Conservation (phyloP, 2,113 vertebrate species). For the Toxotes chatareus region DNA sequence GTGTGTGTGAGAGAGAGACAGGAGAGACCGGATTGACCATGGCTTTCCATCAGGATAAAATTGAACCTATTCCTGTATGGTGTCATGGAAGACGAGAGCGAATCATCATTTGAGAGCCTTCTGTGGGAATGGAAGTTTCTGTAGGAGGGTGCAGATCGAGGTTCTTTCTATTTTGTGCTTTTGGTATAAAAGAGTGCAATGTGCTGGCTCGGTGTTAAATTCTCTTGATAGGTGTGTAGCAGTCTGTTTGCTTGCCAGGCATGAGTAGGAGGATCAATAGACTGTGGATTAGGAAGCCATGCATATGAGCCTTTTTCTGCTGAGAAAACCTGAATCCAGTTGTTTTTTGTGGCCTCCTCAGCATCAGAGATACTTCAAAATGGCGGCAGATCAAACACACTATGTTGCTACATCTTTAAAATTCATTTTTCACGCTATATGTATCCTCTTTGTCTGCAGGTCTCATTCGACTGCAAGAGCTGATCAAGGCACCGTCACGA, state of each 20-base stretch:
- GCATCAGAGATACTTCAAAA: conserved; percentile 62
- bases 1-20: conserved; percentile 53
- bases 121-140: conserved; percentile 58
- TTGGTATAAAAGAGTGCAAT: conserved; percentile 55
- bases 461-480: conserved; percentile 97
- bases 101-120: conserved; percentile 56
- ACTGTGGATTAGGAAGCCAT: conserved; percentile 67
- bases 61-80: conserved; percentile 62
- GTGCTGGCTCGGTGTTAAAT: conserved; percentile 63
- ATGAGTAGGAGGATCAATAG: conserved; percentile 76
- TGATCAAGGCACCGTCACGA: conserved; percentile 98
- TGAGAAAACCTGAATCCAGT: conserved; percentile 59
- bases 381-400: conserved; percentile 72
- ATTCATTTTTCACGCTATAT: conserved; percentile 53
- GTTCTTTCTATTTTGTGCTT: conserved; percentile 60
- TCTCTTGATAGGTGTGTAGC: conserved; percentile 69
- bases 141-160: conserved; percentile 58
- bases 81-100: conserved; percentile 48
- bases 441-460: conserved; percentile 85
- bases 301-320: conserved; percentile 64
- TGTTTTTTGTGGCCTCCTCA: conserved; percentile 55
- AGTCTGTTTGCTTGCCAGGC: conserved; percentile 66
- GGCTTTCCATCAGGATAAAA: conserved; percentile 69
- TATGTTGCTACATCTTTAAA: conserved; percentile 53
- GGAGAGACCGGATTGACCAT: conserved; percentile 53